phyloP scores from a whole-genome alignment of 2,113 vertebrate species.

The Eurypyga helias region DNA sequence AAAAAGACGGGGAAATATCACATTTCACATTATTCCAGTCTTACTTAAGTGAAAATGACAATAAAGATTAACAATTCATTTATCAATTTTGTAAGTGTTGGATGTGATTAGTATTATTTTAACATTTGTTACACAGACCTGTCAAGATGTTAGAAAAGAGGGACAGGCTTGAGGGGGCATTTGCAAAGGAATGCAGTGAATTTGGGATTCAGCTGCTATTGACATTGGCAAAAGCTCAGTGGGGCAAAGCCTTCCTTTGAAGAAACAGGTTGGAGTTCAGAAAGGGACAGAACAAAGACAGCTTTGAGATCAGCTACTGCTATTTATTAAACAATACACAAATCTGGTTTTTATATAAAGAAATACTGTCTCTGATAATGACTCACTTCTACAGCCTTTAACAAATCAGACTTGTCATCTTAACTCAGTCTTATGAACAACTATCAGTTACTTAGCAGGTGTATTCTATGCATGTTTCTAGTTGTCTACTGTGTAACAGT shows the following conservation, averaged over 20 bases:
- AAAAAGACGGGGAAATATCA: background rate
- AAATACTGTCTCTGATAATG: background rate
- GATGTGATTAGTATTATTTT: background rate
- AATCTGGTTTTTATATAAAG: background rate
- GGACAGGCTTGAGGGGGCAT: background rate
- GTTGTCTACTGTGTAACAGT: background rate
- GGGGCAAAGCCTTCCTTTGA: background rate
- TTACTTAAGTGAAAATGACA: slow-evolving; percentile 14
- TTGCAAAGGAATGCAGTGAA: background rate
- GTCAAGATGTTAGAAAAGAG: background rate
- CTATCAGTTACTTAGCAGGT: background rate
- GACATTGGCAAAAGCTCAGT: background rate
- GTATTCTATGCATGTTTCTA: background rate
- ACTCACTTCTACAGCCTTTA: background rate
- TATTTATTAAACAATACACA: background rate
- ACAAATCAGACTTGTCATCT: background rate
- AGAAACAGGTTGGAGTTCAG: background rate
- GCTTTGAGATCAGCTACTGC: background rate
- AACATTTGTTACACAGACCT: background rate
- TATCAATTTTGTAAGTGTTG: background rate
- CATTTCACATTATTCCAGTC: background rate
- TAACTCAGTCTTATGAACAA: background rate
- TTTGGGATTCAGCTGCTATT: background rate
- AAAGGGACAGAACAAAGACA: background rate
- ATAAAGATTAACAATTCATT: slow-evolving; percentile 22